These are phyloP conservation scores for Aegypius monachus DNA, from an alignment of 2,113 vertebrate species.

Conservation along the genomic window DNA sequence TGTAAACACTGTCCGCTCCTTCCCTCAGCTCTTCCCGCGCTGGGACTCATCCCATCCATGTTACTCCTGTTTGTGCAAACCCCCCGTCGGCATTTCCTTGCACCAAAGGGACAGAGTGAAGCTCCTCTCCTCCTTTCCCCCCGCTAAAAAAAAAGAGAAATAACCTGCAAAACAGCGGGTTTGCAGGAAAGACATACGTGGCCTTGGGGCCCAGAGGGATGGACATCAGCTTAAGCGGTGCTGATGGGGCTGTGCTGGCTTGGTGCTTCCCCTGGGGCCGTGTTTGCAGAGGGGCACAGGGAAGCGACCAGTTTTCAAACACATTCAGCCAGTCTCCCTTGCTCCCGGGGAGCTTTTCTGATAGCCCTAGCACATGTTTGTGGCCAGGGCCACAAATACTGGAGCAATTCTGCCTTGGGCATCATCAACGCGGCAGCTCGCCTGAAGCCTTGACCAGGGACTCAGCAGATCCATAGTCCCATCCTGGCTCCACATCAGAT, in stretches of 20 bases:
- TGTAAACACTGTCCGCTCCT: constrained; percentile 31
- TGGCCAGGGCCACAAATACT: neutral
- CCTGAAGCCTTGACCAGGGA: neutral
- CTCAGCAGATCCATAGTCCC: neutral
- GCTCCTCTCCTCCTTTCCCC: neutral
- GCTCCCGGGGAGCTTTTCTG: neutral
- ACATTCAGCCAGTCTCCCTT: neutral
- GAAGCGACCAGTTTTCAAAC: neutral
- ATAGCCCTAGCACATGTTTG: neutral
- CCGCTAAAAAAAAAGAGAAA: neutral
- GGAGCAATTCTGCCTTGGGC: neutral
- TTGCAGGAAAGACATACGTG: neutral
- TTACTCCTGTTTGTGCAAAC: neutral
- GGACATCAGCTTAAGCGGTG: neutral
- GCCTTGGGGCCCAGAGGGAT: neutral
- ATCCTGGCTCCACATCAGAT: neutral
- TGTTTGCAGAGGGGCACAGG: neutral
- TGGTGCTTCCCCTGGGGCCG: neutral
- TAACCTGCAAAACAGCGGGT: rapidly evolving
- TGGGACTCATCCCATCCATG: neutral
- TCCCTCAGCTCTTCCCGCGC: neutral
- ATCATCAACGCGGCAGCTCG: neutral
- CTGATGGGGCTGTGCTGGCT: neutral
- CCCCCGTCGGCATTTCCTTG: neutral
- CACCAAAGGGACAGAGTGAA: neutral